These are phyloP conservation scores for Bos indicus DNA, from an alignment of 2,113 vertebrate species.

Conservation along the genomic window DNA sequence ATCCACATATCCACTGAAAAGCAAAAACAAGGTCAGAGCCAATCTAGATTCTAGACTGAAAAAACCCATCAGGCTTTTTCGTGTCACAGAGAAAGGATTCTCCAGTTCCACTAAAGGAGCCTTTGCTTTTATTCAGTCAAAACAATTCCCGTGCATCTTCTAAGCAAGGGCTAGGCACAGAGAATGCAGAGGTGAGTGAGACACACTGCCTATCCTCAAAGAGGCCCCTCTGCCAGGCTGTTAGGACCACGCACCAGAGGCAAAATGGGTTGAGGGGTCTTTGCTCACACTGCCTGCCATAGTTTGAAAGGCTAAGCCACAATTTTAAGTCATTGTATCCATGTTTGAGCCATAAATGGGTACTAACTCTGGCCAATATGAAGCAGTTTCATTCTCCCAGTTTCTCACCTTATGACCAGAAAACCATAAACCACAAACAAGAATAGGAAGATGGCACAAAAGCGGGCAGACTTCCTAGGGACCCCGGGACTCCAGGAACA, in stretches of 20 bases:
- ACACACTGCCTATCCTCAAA: fast-evolving
- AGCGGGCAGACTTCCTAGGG: too few relatives aligned
- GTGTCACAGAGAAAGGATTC: background rate
- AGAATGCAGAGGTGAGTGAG: background rate
- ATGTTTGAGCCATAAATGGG: background rate
- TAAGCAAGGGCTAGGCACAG: fast-evolving
- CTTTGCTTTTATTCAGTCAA: background rate
- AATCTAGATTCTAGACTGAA: background rate
- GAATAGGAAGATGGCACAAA: background rate
- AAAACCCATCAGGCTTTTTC: background rate
- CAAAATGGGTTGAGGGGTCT: too few relatives aligned
- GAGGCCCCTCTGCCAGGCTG: background rate
- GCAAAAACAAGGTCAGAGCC: too few relatives aligned
- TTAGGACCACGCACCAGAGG: fast-evolving
- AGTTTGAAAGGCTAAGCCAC: background rate
- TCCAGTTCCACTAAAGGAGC: background rate
- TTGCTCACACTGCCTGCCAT: too few relatives aligned
- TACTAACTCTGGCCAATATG: background rate
- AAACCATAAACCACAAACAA: background rate
- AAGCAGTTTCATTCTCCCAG: background rate
- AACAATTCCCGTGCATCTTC: background rate
- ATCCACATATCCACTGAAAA: fast-evolving
- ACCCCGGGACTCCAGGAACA: background rate
- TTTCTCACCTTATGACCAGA: background rate
- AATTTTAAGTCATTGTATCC: background rate